Conservation (phyloP, 2,113 vertebrate species). For the Tauraco erythrolophus region DNA sequence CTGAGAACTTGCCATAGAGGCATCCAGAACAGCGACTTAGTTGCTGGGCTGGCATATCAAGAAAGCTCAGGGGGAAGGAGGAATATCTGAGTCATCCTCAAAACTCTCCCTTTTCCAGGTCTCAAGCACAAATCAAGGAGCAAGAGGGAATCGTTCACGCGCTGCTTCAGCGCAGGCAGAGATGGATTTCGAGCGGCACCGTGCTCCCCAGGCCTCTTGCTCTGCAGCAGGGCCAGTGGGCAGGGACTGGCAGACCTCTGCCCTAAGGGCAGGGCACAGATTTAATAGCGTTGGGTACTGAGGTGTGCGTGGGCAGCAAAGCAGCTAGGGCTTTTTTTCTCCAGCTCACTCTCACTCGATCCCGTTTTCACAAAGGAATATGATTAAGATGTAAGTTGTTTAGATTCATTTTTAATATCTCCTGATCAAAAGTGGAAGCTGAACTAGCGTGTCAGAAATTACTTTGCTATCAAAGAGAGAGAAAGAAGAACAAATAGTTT, state of each 20-base stretch:
- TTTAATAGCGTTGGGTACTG: rapidly evolving
- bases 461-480: conserved; percentile 28
- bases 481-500: conserved; percentile 57
- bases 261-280: neutral
- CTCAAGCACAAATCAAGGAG: conserved; percentile 21
- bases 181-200: neutral
- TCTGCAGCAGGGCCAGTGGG: neutral
- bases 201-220: neutral
- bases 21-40: neutral
- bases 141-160: neutral
- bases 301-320: neutral
- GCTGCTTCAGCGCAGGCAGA: neutral
- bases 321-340: neutral
- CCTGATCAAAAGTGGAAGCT: conserved; percentile 37
- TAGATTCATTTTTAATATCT: conserved; percentile 64
- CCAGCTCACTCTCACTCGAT: neutral
- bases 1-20: neutral
- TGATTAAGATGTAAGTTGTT: conserved; percentile 38
- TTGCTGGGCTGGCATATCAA: neutral
- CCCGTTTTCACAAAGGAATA: conserved; percentile 4
- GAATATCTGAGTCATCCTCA: conserved; percentile 31
- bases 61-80: neutral
- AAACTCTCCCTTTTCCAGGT: neutral
- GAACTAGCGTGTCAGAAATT: neutral
- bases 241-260: neutral